Percentiles rank a stretch among this genome's conserved stretches.
phyloP scores from a whole-genome alignment of 2,797 vertebrate genomes.

The Microctenopoma steveboyesi region DNA sequence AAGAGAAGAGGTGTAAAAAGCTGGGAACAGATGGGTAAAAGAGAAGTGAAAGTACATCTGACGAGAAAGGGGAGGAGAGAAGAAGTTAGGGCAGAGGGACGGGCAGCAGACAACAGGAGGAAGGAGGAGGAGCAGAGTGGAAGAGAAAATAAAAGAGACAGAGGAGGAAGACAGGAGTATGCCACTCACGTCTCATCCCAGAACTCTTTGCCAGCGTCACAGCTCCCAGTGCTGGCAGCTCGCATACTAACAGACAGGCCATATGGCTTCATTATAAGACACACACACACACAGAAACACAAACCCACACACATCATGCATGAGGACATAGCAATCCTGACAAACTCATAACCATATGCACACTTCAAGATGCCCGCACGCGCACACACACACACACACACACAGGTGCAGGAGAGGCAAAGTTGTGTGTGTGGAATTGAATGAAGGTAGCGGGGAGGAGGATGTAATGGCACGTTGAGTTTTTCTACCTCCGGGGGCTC shows the following conservation, averaged over 20 bases:
- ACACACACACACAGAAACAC: conserved; percentile 47
- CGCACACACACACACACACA: conserved; percentile 6
- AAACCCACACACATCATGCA: conserved; percentile 32
- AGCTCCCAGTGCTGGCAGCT: conserved; percentile 74
- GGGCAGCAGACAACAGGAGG: conserved; percentile 34
- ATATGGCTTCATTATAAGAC: conserved; percentile 83
- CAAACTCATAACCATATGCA: conserved; percentile 32
- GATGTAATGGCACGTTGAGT: conserved; percentile 69
- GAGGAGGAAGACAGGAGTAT: conserved; percentile 63
- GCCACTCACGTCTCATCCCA: conserved; percentile 74
- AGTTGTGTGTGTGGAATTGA: conserved; percentile 71
- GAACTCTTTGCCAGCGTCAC: conserved; percentile 71
- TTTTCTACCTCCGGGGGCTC: conserved; percentile 67
- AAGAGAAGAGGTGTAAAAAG: not conserved
- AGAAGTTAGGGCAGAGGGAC: conserved; percentile 32
- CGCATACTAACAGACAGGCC: conserved; percentile 76
- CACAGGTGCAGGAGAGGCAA: conserved; percentile 56
- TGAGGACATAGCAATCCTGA: conserved; percentile 21
- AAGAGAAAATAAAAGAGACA: conserved; percentile 17
- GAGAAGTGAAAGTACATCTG: conserved; percentile 12
- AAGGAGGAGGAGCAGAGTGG: conserved; percentile 46
- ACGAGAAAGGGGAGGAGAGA: not conserved
- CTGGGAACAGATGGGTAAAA: not conserved
- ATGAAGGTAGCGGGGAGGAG: conserved; percentile 65
- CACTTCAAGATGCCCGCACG: not conserved